Percentiles rank a stretch among this genome's conserved stretches.
Evolutionary conservation across 2,797 vertebrate species (phyloP).

Genomic region (Urosaurus nigricauda): DNA sequence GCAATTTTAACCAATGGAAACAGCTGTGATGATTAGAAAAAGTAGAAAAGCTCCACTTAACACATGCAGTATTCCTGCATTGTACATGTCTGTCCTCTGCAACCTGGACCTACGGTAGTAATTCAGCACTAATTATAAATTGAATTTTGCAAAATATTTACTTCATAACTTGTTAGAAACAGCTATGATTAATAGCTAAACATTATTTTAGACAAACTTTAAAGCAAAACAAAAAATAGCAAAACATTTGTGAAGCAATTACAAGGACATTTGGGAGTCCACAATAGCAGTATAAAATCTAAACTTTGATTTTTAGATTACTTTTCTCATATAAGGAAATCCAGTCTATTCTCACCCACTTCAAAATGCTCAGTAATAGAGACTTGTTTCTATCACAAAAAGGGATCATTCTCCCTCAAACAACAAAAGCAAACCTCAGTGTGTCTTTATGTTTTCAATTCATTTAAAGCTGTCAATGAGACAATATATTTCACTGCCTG

Average conservation of each 20-base stretch:
- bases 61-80: background rate
- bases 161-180: slow-evolving; percentile 1
- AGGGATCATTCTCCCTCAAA: slow-evolving; percentile 21
- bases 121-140: background rate
- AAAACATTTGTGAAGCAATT: background rate
- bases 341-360: background rate
- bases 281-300: slow-evolving; percentile 23
- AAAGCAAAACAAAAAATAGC: rapidly evolving
- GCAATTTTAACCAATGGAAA: background rate
- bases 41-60: background rate
- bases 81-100: background rate
- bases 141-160: slow-evolving; percentile 21
- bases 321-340: background rate
- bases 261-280: rapidly evolving
- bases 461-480: background rate
- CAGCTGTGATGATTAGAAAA: background rate
- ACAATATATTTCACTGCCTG: background rate
- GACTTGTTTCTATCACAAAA: background rate
- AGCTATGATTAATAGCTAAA: slow-evolving; percentile 14
- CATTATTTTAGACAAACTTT: slow-evolving; percentile 1
- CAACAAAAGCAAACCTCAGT: slow-evolving; percentile 50
- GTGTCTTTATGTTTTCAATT: background rate
- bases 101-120: background rate
- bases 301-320: background rate
- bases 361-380: slow-evolving; percentile 15